Percentiles rank a stretch among this genome's conserved stretches.
Conservation (phyloP, 2,888 invertebrate genomes). For the Lutraria lutraria region DNA sequence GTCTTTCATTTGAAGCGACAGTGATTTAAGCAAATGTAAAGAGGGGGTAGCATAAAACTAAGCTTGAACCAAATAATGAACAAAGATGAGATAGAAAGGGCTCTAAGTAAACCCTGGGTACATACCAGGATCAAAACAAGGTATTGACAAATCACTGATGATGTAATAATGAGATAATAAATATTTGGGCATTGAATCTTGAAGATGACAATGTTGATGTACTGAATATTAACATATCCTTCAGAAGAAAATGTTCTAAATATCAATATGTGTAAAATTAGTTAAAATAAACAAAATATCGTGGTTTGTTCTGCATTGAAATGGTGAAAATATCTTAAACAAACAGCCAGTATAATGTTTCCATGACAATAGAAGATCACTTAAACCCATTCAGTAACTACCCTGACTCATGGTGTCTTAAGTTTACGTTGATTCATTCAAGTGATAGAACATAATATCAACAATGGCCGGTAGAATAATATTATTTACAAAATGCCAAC, state of each 20-base stretch:
- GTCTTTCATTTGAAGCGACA: no score
- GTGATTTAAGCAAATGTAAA: no score
- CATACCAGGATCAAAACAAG: no score
- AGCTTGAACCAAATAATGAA: no score
- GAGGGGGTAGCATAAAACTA: no score
- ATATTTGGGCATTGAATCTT: not conserved
- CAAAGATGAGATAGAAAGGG: no score
- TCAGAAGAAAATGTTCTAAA: no score
- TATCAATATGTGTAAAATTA: not conserved
- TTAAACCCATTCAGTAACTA: slow-evolving; percentile 40
- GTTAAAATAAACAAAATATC: not conserved
- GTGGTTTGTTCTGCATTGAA: slow-evolving; percentile 18
- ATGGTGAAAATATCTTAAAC: slow-evolving; percentile 11
- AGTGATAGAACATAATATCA: slow-evolving; percentile 22
- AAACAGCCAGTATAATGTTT: slow-evolving; percentile 23
- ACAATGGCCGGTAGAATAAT: slow-evolving; percentile 36
- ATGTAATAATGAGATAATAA: not conserved
- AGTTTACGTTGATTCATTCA: slow-evolving; percentile 28
- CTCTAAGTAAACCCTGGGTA: no score
- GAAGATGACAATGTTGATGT: not conserved
- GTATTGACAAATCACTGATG: no score
- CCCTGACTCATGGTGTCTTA: slow-evolving; percentile 41
- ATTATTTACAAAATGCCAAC: slow-evolving; percentile 44
- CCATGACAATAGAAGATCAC: slow-evolving; percentile 40
- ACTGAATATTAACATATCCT: not conserved